A percentile compares a stretch with the other conserved stretches of the same genome.
These are phyloP conservation scores for Cydia splendana DNA, from an alignment of 1,140 invertebrate species.

Conservation along the genomic window DNA sequence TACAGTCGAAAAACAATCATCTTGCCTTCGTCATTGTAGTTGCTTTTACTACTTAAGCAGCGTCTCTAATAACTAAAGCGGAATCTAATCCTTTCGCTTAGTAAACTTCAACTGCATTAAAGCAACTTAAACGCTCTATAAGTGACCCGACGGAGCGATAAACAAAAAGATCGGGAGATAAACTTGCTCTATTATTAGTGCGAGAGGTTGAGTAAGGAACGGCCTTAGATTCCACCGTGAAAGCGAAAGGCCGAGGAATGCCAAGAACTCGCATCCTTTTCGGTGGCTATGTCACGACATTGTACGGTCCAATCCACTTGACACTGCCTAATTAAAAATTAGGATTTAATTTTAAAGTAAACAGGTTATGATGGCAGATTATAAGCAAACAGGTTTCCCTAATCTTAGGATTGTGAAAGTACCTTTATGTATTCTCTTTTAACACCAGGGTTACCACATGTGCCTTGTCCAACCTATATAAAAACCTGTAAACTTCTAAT, in stretches of 20 bases:
- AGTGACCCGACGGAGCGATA: not conserved
- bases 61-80: not conserved
- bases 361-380: too few relatives aligned
- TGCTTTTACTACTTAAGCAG: not conserved
- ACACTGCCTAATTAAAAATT: not conserved
- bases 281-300: slow-evolving; percentile 7
- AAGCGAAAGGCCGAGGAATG: slow-evolving; percentile 27
- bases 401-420: too few relatives aligned
- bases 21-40: not conserved
- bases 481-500: too few relatives aligned
- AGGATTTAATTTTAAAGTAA: not conserved
- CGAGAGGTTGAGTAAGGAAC: slow-evolving; percentile 18
- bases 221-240: slow-evolving; percentile 14
- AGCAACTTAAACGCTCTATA: slow-evolving; percentile 5
- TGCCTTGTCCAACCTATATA: too few relatives aligned
- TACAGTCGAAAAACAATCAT: too few relatives aligned
- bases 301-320: slow-evolving; percentile 8
- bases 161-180: not conserved
- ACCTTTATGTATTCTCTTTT: too few relatives aligned
- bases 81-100: not conserved
- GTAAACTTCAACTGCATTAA: not conserved
- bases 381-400: too few relatives aligned
- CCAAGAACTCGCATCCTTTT: slow-evolving; percentile 21
- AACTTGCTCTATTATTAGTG: not conserved
- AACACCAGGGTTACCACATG: too few relatives aligned